Base-by-base conservation (phyloP, 2,113 vertebrate genomes). In the Candoia aspera region DNA sequence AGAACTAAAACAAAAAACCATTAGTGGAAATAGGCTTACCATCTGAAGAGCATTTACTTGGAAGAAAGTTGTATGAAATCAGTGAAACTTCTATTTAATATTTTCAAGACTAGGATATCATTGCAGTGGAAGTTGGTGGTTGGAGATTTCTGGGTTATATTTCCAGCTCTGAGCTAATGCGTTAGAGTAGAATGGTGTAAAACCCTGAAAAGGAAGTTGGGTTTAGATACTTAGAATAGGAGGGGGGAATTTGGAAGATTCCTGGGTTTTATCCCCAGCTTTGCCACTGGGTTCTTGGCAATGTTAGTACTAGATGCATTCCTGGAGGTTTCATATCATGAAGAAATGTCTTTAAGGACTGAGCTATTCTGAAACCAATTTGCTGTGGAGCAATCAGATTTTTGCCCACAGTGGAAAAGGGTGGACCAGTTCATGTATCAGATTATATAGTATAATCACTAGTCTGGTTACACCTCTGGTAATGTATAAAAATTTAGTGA, bases 271-370 rank as follows among this genome's bases (percentile, higher is more conserved):
- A 84, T 84, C 87, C 58, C 46, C 79, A 92, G 79, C 46, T 55
- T 64, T 89, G 91, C 91, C 79, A 89, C 46, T 54, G 33, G 57
- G 58, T 24, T 89, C 26, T 89, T 89, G 55, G 79, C 87, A 89
- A 55, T n/a, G 6, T 59, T 84, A 59, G 64, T 79, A 62, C 54
- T 92, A 87, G 91, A 92, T 84, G 58, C 2, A 3, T 55, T 92
- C 87, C 91, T 55, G 57, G 58, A 62, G 87, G 79, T 53, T 64
- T 89, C 33, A 11, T 84, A 83, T 92, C 91, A 89, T 92, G 91
- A 92, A 92, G 91, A 92, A 89, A 53, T 89, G 91, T 58, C 91
- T 92, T 92, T 55, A 92, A 88, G 73, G 57, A 37, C 68, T 92
- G 60, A 89, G 68, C 87, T 62, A 84, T 59, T 24, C 87, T 89